Evolutionary conservation across 2,113 vertebrate genomes (phyloP).

Genomic region (Turnix velox): DNA sequence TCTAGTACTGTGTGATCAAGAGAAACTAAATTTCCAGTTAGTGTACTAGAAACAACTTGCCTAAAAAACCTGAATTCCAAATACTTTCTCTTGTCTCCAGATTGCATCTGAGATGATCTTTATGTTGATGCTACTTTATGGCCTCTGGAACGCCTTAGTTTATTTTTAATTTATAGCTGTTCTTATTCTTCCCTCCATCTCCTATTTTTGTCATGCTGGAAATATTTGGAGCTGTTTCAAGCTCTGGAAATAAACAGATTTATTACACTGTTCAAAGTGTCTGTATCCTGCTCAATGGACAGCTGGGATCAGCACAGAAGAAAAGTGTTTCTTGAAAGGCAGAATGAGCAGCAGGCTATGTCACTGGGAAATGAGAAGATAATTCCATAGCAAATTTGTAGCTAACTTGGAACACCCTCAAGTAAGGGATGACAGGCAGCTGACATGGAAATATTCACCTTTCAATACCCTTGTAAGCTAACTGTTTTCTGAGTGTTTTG

Average conservation of each 20-base stretch:
- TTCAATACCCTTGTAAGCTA: not conserved
- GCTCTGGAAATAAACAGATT: constrained; percentile 12
- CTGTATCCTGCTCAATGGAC: constrained; percentile 22
- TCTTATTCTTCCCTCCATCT: not conserved
- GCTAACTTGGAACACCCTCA: not conserved
- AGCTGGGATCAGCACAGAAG: constrained; percentile 13
- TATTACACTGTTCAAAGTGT: not conserved
- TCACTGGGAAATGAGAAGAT: not conserved
- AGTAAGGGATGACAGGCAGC: not conserved
- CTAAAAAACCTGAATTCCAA: not conserved
- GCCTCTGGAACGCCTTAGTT: not conserved
- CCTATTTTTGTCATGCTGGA: constrained; percentile 37
- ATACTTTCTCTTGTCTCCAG: not conserved
- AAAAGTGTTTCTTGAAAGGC: constrained; percentile 12
- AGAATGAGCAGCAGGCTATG: not conserved
- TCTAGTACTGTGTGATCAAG: not conserved
- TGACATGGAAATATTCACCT: not conserved
- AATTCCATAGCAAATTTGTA: not conserved
- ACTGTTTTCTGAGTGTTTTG: not conserved
- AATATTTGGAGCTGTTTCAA: constrained; percentile 48
- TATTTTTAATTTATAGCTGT: constrained; percentile 17
- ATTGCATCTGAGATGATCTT: not conserved
- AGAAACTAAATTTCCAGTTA: not conserved
- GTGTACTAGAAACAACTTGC: not conserved
- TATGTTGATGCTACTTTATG: not conserved